Evolutionary conservation across 2,113 vertebrate species (phyloP).

Genomic region (Sylvilagus bachmani): DNA sequence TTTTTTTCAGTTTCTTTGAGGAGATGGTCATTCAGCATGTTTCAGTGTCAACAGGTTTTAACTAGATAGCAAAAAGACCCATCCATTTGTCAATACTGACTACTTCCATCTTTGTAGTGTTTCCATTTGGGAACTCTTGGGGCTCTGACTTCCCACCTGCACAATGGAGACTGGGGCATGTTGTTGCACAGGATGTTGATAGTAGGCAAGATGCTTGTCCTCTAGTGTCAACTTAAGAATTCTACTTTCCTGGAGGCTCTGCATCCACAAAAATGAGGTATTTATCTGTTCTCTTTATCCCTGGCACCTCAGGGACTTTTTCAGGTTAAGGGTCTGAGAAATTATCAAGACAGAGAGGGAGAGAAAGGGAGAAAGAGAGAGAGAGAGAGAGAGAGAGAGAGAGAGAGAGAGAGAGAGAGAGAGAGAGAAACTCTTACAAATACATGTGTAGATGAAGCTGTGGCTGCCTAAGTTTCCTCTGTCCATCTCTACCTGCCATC

Average conservation of each 20-base stretch:
- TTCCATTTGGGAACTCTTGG: not conserved
- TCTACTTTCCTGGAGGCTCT: not conserved
- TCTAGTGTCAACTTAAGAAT: not conserved
- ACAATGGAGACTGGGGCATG: not conserved
- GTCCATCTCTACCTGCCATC: not conserved
- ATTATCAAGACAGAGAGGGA: too few species aligned
- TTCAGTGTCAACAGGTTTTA: constrained; percentile 47
- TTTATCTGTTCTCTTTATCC: not conserved
- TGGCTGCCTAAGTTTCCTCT: not conserved
- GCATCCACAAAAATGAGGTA: not conserved
- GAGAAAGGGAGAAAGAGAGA: too few species aligned
- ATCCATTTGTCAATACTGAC: not conserved
- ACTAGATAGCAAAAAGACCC: not conserved
- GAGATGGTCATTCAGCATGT: not conserved
- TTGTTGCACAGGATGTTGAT: not conserved
- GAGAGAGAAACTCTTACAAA: too few species aligned
- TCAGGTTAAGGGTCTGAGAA: not conserved
- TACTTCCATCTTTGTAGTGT: not conserved
- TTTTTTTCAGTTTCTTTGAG: not conserved
- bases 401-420: too few species aligned
- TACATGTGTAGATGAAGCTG: not conserved
- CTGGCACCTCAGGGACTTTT: not conserved
- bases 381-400: too few species aligned
- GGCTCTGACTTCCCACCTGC: not conserved
- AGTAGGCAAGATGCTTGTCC: not conserved